phyloP scores from a whole-genome alignment of 1,140 invertebrate genomes.

The Leptinotarsa defecta region DNA sequence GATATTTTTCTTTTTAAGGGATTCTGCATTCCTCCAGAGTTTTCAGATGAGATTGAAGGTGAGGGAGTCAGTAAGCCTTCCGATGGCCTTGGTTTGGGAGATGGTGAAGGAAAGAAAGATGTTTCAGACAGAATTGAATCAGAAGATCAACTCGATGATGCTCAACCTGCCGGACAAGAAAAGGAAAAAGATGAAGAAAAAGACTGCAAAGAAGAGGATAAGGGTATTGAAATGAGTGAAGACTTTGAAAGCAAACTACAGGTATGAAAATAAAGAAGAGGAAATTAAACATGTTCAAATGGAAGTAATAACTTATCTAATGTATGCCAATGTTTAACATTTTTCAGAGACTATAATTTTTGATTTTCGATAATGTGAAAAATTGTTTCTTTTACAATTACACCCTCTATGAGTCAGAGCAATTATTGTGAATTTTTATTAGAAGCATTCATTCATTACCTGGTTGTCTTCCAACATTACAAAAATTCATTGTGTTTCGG shows the following conservation, averaged over 20 bases:
- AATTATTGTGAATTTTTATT: no score
- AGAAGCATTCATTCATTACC: no score
- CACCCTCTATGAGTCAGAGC: no score
- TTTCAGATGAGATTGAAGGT: conserved; percentile 67
- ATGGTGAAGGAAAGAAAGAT: conserved; percentile 92
- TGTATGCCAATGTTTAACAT: no score
- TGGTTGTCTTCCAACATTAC: no score
- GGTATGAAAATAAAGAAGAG: conserved; percentile 27
- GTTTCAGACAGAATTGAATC: conserved; percentile 90
- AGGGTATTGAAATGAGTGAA: conserved; percentile 92
- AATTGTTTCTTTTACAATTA: no score
- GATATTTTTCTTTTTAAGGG: conserved; percentile 62
- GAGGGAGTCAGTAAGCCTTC: conserved; percentile 64
- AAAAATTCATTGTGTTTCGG: no score
- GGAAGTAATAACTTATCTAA: no score
- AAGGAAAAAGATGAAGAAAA: conserved; percentile 74
- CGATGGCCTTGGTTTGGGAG: conserved; percentile 83
- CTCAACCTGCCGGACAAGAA: conserved; percentile 73
- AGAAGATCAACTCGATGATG: conserved; percentile 93
- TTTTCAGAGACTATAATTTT: no score
- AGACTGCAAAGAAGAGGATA: conserved; percentile 88
- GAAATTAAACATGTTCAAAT: no score
- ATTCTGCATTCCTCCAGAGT: conserved; percentile 89
- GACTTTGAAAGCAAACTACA: conserved; percentile 85
- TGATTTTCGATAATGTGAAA: no score